Percentiles rank a stretch among this genome's conserved stretches.
Evolutionary conservation across 2,888 invertebrate genomes (phyloP).

Genomic region (Holacanthella duospinosa): DNA sequence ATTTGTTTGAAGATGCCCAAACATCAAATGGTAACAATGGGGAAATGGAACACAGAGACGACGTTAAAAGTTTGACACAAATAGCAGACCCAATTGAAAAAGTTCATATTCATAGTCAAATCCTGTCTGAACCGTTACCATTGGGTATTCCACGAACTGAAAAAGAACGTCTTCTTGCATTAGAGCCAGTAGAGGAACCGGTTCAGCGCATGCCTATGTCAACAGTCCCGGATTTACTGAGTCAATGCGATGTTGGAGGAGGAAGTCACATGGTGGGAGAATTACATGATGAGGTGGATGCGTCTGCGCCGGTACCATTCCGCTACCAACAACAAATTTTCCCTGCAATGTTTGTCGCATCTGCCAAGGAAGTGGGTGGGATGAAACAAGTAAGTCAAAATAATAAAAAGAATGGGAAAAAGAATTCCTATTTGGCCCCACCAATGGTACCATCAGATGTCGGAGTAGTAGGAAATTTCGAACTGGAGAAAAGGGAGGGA

Average conservation of each 20-base stretch:
- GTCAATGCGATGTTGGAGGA: conserved; percentile 27
- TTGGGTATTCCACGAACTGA: neutral
- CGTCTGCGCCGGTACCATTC: conserved; percentile 7
- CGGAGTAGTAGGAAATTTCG: neutral
- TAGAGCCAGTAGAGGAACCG: neutral
- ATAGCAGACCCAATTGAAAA: conserved; percentile 6
- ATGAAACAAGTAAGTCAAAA: too few species aligned
- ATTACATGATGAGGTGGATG: neutral
- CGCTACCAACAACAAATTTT: conserved; percentile 34
- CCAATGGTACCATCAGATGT: neutral
- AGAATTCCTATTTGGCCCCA: conserved; percentile 5
- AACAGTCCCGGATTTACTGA: conserved; percentile 36
- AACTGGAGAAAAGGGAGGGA: conserved; percentile 18
- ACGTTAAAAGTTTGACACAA: neutral
- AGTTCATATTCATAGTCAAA: conserved; percentile 1
- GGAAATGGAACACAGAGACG: neutral
- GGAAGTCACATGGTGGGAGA: neutral
- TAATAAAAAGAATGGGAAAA: conserved; percentile 20
- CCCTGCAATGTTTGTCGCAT: conserved; percentile 35
- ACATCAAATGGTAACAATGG: neutral
- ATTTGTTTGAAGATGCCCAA: conserved; percentile 17
- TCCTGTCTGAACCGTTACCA: neutral
- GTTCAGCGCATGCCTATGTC: conserved; percentile 15
- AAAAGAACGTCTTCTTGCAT: neutral
- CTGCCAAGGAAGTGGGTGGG: conserved; percentile 10